phyloP scores from a whole-genome alignment of 1,140 invertebrate species.

The Drosophila orosa region DNA sequence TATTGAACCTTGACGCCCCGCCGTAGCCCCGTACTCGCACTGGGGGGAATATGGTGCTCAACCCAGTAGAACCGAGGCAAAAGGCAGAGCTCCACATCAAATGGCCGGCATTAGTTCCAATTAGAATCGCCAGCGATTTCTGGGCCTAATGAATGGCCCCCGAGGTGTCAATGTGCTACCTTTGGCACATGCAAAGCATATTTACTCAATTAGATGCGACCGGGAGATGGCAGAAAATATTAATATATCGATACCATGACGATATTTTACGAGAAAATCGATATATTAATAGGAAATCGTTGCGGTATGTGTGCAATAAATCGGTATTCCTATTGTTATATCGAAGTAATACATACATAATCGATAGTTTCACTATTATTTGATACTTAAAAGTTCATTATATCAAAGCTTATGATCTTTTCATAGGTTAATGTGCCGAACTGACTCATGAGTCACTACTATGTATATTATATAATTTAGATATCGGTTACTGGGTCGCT shows the following conservation, averaged over 20 bases:
- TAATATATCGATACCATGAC: neutral
- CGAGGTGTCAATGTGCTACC: constrained; percentile 25
- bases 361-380: neutral
- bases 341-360: too few species aligned
- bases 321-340: too few species aligned
- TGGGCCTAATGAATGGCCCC: constrained; percentile 55
- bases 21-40: neutral
- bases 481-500: constrained; percentile 43
- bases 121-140: constrained; percentile 33
- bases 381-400: too few species aligned
- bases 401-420: neutral
- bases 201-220: neutral
- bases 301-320: neutral
- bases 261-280: neutral
- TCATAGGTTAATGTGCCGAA: neutral
- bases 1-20: constrained; percentile 51
- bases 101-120: constrained; percentile 51
- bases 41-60: neutral
- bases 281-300: neutral
- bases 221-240: neutral
- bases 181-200: neutral
- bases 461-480: constrained; percentile 30
- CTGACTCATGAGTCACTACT: neutral
- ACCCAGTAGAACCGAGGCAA: constrained; percentile 13
- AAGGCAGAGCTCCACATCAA: constrained; percentile 24